Conservation (phyloP, 2,888 invertebrate species). For the Chrysomela aeneicollis region DNA sequence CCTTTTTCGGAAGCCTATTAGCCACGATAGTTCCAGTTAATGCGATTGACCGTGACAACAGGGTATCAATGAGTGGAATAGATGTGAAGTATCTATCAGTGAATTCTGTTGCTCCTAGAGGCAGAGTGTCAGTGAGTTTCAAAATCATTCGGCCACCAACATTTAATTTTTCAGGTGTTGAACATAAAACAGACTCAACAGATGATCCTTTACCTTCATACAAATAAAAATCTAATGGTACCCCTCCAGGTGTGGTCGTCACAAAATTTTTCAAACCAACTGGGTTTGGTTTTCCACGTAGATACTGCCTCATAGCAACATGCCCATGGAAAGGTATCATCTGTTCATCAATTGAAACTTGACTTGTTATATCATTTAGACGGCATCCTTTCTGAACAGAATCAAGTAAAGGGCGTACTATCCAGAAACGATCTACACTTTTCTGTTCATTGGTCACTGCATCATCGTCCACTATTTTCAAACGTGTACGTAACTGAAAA, state of each 20-base stretch:
- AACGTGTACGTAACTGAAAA: constrained; percentile 21
- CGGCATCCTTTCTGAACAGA: constrained; percentile 30
- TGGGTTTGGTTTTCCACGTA: constrained; percentile 40
- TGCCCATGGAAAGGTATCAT: constrained; percentile 46
- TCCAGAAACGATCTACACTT: constrained; percentile 37
- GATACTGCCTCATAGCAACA: constrained; percentile 35
- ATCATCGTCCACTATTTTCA: constrained; percentile 29
- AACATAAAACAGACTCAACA: too few species aligned
- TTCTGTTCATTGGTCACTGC: constrained; percentile 19
- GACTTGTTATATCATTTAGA: constrained; percentile 28
- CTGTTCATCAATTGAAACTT: constrained; percentile 44
- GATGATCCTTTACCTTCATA: constrained; percentile 42
- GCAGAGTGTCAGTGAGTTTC: constrained; percentile 38
- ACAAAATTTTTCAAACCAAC: too few species aligned
- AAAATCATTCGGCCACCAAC: constrained; percentile 40
- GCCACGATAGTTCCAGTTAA: constrained; percentile 34
- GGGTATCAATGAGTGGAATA: constrained; percentile 29
- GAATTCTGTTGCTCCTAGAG: constrained; percentile 28
- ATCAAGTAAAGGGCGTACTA: constrained; percentile 32
- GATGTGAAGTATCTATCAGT: constrained; percentile 34
- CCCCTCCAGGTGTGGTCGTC: constrained; percentile 42
- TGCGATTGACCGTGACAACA: constrained; percentile 27
- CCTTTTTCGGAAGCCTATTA: constrained; percentile 26
- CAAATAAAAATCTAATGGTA: constrained; percentile 44
- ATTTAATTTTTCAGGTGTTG: too few species aligned